phyloP scores from a whole-genome alignment of 2,113 vertebrate genomes.

The Verasper variegatus region DNA sequence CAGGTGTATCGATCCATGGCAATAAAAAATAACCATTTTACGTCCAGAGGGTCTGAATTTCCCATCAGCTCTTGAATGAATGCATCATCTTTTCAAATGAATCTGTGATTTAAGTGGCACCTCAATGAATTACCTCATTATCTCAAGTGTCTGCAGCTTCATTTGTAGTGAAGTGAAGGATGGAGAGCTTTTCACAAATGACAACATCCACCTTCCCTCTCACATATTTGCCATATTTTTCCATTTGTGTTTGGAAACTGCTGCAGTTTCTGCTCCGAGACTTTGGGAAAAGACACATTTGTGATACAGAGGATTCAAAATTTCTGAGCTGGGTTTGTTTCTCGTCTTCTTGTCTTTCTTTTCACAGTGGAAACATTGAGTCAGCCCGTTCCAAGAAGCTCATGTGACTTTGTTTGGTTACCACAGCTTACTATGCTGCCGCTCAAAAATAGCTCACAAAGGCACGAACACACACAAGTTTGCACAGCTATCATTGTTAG shows the following conservation, averaged over 20 bases:
- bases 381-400: slow-evolving; percentile 56
- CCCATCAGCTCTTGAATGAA: too few species aligned
- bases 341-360: slow-evolving; percentile 42
- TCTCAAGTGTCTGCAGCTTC: too few species aligned
- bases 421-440: slow-evolving; percentile 71
- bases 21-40: too few species aligned
- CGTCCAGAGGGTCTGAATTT: too few species aligned
- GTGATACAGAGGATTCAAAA: not conserved
- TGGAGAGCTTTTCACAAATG: too few species aligned
- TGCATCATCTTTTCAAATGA: too few species aligned
- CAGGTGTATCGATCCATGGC: not conserved
- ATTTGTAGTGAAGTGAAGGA: too few species aligned
- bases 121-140: too few species aligned
- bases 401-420: slow-evolving; percentile 76
- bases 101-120: too few species aligned
- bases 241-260: not conserved
- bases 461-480: slow-evolving; percentile 11
- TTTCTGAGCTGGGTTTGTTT: slow-evolving; percentile 17
- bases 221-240: not conserved
- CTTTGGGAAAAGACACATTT: not conserved
- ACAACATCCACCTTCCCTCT: not conserved
- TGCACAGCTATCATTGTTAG: too few species aligned
- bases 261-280: not conserved
- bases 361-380: slow-evolving; percentile 66
- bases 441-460: slow-evolving; percentile 68